Base-by-base conservation (phyloP, 1,140 invertebrate genomes). In the Babylonia areolata region DNA sequence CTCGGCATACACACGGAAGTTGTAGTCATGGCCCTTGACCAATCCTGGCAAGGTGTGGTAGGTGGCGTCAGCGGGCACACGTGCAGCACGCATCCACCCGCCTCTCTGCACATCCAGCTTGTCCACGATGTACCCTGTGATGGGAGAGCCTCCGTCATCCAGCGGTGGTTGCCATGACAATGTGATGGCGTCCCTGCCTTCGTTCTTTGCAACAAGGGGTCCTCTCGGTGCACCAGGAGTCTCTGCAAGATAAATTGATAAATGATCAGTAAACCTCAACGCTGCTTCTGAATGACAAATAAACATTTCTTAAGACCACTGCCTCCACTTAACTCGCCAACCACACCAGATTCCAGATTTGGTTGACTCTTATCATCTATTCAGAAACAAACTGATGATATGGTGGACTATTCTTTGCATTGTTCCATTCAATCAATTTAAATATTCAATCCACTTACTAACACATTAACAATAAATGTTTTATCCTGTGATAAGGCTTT, bases 1-100 rank as follows among this genome's bases (percentile, higher is more conserved):
- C 94, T 99, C 96, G 0, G 99, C 98, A 91, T 97, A 98, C 0
- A 99, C 96, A 85, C 99, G 95, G 96, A 99, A 99, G 93, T 99
- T 97, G 94, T 99, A 99, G 92, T 98, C 96, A 90, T 99, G 97
- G 88, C 98, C 97, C 95, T 99, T 97, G 82, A 96, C 97, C 11
- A 99, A 95, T 88, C 97, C 97, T 1, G 97, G 96, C n/a, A 99
- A 96, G 90, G 94, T 96, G 84, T 89, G 90, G 71, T 85, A 89
- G 15, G 90, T 91, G 35, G 84, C 87, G 69, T 86, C 86, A 12
- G 90, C 86, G 28, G 90, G 88, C 5, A 94, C 98, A 97, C 69
- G 98, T 95, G 95, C 99, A 98, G 82, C 98, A 96, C 81, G 97
- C 96, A 93, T 51, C 98, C 98, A 86, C 97, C 98, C 92, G 58